Base-by-base conservation (phyloP, 2,113 vertebrate genomes). In the Nerophis ophidion region DNA sequence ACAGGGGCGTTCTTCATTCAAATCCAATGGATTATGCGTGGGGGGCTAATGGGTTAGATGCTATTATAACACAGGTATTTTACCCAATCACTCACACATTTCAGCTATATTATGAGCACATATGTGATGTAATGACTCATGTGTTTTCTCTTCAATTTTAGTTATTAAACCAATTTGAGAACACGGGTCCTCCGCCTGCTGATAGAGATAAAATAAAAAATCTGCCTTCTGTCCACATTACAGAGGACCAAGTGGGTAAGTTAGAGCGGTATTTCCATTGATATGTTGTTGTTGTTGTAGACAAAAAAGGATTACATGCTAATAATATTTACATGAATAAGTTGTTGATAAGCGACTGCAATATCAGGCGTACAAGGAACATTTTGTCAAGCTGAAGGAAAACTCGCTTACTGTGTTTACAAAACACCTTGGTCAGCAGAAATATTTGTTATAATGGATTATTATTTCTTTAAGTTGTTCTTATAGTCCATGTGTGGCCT, bases 121-220 rank as follows among this genome's bases (percentile, higher is more conserved):
- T 33, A 13, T 33, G 4, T 57, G 8, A 8, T 26, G 2, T 26
- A 26, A 26, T 26, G 26, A 26, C 26, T 26, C 19, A 47, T 13
- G 54, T 46, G 10, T n/a, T 10, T 46, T 42, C 26, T 17, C 19
- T 14, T 63, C 6, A 6, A 42, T 7, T 69, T 36, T 53, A 99
- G 97, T 91, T 99, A 83, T 90, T 99, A 90, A 98, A 98, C 88
- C 97, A 97, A 77, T 98, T 99, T 92, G 97, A 98, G 88, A 99
- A 96, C 86, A 97, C 97, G 0, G 97, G 97, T 16, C 97, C 97
- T 0, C 97, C 96, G 0, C 97, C 97, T 53, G 97, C 97, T 17
- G 97, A 98, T 79, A 91, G 92, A 69, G 97, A 98, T 74, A 96
- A 93, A 86, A 99, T 99, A 72, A 95, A 97, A 87, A 93, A 89